phyloP scores from a whole-genome alignment of 53 echinoderm and acorn worm species.

The Zoroaster sp. region DNA sequence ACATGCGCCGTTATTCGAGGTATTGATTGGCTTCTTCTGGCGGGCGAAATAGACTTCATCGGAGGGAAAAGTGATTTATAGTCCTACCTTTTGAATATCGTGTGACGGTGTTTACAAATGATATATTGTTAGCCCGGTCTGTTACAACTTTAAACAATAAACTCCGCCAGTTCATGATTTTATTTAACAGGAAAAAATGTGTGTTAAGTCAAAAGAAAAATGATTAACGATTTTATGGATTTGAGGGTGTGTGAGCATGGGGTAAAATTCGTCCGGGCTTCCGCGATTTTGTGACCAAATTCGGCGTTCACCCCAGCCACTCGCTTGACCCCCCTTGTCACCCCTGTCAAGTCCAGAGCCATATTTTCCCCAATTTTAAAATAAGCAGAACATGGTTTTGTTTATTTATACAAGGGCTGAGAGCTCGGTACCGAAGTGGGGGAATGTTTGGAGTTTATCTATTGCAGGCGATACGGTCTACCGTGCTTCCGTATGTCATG shows the following conservation, averaged over 20 bases:
- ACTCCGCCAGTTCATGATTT: conserved; percentile 2
- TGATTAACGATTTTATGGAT: background rate
- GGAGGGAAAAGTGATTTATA: background rate
- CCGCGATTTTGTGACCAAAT: conserved; percentile 50
- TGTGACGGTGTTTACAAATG: background rate
- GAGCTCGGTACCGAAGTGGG: conserved; percentile 15
- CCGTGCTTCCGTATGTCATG: conserved; percentile 5
- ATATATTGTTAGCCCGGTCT: background rate
- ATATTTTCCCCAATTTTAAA: conserved; percentile 55
- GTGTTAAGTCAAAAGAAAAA: background rate
- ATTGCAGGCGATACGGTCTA: background rate
- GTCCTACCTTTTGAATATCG: background rate
- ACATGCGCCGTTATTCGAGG: background rate
- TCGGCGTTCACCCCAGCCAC: background rate
- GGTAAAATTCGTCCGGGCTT: background rate
- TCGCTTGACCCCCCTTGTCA: conserved; percentile 5
- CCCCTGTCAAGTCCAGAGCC: conserved; percentile 45
- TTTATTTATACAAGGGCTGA: conserved; percentile 31
- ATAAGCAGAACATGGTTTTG: conserved; percentile 48
- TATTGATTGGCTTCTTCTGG: background rate
- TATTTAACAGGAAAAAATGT: background rate
- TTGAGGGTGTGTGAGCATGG: background rate
- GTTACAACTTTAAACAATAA: background rate
- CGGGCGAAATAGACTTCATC: background rate
- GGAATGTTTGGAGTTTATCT: conserved; percentile 39